Base-by-base conservation (phyloP, 2,888 invertebrate genomes). In the Rhaphigaster nebulosa region DNA sequence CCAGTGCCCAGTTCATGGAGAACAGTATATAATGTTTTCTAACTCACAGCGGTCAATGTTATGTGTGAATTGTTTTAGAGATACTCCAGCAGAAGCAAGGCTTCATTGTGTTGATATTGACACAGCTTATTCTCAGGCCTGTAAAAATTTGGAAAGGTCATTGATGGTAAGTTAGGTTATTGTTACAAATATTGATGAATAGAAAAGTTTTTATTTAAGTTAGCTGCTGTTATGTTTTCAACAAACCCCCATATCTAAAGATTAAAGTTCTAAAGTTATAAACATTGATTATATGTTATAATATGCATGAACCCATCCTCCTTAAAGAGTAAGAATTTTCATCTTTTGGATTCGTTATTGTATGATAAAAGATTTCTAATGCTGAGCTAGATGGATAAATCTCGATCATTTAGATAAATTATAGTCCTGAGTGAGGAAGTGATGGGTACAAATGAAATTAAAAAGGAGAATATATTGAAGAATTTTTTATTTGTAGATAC, bases 1-100 rank as follows among this genome's bases (percentile, higher is more conserved):
- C 70, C 91, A 96, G 94, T 96, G 96, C 93, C 94, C 95, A 1
- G 94, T 95, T 90, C 97, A 97, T 93, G 96, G 96, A 34, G 96
- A 97, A 93, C 96, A 96, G 92, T 96, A 95, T 94, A 96, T 96
- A 92, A 96, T 97, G 95, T 97, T 95, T 93, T 96, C 96, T 15
- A 95, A 96, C 89, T 95, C 96, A 91, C 96, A 96, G 93, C 95
- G 96, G 93, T 94, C 95, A 88, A 96, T 97, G 96, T 94, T 96
- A 84, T 97, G 97, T 93, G 96, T 96, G 84, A 96, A 96, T 92
- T 97, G 97, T 93, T 96, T 96, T 93, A 95, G 96, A 65, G 96
- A 96, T 92, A 95, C 96, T 90, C 96, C 95, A 89, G 95, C 95
- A 87, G 96, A 96, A 92, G 95, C 95, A 34, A 94, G 96, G 80